Evolutionary conservation across 1,140 invertebrate species (phyloP).

Genomic region (Anadara kagoshimensis): DNA sequence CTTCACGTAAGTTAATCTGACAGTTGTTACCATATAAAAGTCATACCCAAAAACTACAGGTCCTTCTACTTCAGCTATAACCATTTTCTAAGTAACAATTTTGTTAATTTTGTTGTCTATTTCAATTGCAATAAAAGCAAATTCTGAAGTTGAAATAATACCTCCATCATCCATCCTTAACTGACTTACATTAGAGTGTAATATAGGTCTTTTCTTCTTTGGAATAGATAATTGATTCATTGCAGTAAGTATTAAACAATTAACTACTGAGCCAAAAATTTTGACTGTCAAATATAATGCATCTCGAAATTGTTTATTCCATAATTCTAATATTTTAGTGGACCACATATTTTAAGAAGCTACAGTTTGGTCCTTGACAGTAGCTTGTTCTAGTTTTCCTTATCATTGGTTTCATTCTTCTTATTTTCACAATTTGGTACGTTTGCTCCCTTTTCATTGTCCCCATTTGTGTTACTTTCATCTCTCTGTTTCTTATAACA

Average conservation of each 20-base stretch:
- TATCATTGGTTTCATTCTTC: neutral
- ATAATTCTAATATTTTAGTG: neutral
- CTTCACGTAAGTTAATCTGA: slow-evolving; percentile 5
- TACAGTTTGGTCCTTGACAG: slow-evolving; percentile 7
- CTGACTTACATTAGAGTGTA: neutral
- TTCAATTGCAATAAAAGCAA: neutral
- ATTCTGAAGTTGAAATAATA: neutral
- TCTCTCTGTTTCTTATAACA: neutral
- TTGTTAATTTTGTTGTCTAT: neutral
- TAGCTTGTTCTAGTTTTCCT: slow-evolving; percentile 20
- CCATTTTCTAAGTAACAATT: neutral
- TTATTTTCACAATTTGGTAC: neutral
- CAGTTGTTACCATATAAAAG: slow-evolving; percentile 22
- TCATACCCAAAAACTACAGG: slow-evolving; percentile 22
- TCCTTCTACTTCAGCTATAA: slow-evolving; percentile 13
- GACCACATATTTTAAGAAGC: neutral
- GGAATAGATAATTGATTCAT: slow-evolving; percentile 16
- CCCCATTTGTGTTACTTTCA: neutral
- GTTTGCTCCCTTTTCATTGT: neutral
- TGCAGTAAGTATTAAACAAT: slow-evolving; percentile 14
- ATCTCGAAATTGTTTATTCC: slow-evolving; percentile 10
- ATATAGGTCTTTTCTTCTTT: neutral
- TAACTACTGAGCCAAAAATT: neutral
- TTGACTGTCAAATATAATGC: slow-evolving; percentile 4
- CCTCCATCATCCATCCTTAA: slow-evolving; percentile 14